Evolutionary conservation across 2,113 vertebrate species (phyloP).

Genomic region (Brachionichthys hirsutus): DNA sequence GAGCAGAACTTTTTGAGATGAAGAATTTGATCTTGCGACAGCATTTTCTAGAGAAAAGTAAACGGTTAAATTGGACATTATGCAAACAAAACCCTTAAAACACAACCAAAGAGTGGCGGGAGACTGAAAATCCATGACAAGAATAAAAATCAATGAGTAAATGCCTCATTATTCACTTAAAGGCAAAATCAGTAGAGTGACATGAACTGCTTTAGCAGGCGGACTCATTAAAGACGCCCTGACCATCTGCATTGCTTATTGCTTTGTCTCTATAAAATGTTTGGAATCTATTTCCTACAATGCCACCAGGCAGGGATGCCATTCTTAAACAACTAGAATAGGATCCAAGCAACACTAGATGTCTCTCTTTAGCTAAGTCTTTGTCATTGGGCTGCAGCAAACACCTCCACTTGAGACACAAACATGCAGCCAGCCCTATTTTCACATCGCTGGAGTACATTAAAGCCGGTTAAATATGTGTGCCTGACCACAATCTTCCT

Average conservation of each 20-base stretch:
- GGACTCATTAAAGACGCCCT: slow-evolving; percentile 29
- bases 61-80: not conserved
- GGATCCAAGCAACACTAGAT: slow-evolving; percentile 1
- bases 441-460: slow-evolving; percentile 27
- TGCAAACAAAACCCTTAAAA: slow-evolving; percentile 11
- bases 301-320: slow-evolving; percentile 7
- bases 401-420: slow-evolving; percentile 8
- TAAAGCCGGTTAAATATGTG: slow-evolving; percentile 52
- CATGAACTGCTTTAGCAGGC: slow-evolving; percentile 22
- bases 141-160: slow-evolving; percentile 26
- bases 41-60: not conserved
- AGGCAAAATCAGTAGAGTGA: slow-evolving; percentile 46
- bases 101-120: not conserved
- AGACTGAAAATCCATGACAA: slow-evolving; percentile 26
- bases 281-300: slow-evolving; percentile 9
- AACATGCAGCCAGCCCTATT: slow-evolving; percentile 2
- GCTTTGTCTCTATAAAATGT: slow-evolving; percentile 9
- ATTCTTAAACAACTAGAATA: not conserved
- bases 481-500: slow-evolving; percentile 32
- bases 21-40: slow-evolving; percentile 1
- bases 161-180: slow-evolving; percentile 45
- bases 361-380: slow-evolving; percentile 27
- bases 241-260: slow-evolving; percentile 30
- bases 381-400: slow-evolving; percentile 10
- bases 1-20: slow-evolving; percentile 11